These are phyloP conservation scores for Sphaerophoria taeniata DNA, from an alignment of 2,888 invertebrate genomes.

Conservation along the genomic window DNA sequence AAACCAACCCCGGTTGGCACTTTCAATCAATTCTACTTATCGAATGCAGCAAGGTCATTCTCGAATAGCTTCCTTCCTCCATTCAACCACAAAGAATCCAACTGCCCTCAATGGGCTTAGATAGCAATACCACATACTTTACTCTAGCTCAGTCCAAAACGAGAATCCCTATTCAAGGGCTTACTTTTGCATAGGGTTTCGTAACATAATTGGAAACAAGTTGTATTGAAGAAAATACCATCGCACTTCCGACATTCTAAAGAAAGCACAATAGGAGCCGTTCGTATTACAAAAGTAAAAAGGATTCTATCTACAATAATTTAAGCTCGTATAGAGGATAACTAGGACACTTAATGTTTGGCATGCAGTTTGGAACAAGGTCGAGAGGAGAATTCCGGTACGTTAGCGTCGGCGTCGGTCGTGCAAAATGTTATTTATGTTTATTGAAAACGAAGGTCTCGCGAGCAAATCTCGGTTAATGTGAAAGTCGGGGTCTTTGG, in stretches of 20 bases:
- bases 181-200: constrained; percentile 32
- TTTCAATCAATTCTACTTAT: constrained; percentile 67
- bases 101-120: constrained; percentile 2
- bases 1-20: constrained; percentile 48
- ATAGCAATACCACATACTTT: background rate
- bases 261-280: constrained; percentile 50
- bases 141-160: background rate
- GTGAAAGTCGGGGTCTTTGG: constrained; percentile 42
- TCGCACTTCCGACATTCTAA: background rate
- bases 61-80: constrained; percentile 15
- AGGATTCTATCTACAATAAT: constrained; percentile 60
- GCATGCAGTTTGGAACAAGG: constrained; percentile 38
- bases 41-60: constrained; percentile 31
- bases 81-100: constrained; percentile 14
- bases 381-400: constrained; percentile 23
- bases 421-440: constrained; percentile 52
- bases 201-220: constrained; percentile 65
- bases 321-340: constrained; percentile 58
- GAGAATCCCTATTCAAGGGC: background rate
- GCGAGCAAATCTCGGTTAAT: constrained; percentile 41
- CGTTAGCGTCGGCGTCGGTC: constrained; percentile 15
- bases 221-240: constrained; percentile 6
- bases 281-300: constrained; percentile 29
- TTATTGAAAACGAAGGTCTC: constrained; percentile 42
- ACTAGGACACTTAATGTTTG: constrained; percentile 58